A percentile compares a stretch with the other conserved stretches of the same genome.
Evolutionary conservation across 2,797 vertebrate genomes (phyloP).

Genomic region (Chromis chromis): DNA sequence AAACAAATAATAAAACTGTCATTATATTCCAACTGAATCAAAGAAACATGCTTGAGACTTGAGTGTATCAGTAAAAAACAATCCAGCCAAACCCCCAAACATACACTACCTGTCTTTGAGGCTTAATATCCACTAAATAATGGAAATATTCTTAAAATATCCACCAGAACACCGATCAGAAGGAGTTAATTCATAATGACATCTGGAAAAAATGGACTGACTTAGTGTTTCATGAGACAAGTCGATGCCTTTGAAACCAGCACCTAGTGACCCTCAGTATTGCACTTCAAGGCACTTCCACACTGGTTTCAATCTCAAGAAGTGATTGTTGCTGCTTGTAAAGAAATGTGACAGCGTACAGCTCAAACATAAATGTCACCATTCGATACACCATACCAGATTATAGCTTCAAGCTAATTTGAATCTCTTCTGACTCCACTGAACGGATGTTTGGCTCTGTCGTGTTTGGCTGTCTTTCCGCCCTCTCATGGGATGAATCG

Average conservation of each 20-base stretch:
- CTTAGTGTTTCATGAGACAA: neutral
- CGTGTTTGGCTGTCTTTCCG: slow-evolving; percentile 35
- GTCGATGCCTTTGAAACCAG: neutral
- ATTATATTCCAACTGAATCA: no score
- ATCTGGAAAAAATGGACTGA: neutral
- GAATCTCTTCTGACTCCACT: slow-evolving; percentile 30
- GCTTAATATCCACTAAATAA: neutral
- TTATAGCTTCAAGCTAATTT: no score
- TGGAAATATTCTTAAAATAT: neutral
- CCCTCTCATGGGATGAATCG: slow-evolving; percentile 33
- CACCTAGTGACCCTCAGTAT: neutral
- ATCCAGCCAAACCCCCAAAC: no score
- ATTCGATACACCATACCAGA: no score
- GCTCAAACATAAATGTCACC: no score
- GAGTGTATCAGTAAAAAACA: no score
- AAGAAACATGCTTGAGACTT: no score
- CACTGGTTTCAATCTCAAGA: neutral
- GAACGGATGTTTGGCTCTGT: slow-evolving; percentile 26
- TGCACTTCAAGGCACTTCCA: neutral
- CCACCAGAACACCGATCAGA: neutral
- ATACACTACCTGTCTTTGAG: no score
- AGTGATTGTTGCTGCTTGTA: neutral
- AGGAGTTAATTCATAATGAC: neutral
- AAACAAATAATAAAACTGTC: neutral
- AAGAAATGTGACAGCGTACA: no score